Evolutionary conservation across 2,797 vertebrate genomes (phyloP), one percentile per base, ranked within the genome.

Genomic region (Falco concolor): DNA sequence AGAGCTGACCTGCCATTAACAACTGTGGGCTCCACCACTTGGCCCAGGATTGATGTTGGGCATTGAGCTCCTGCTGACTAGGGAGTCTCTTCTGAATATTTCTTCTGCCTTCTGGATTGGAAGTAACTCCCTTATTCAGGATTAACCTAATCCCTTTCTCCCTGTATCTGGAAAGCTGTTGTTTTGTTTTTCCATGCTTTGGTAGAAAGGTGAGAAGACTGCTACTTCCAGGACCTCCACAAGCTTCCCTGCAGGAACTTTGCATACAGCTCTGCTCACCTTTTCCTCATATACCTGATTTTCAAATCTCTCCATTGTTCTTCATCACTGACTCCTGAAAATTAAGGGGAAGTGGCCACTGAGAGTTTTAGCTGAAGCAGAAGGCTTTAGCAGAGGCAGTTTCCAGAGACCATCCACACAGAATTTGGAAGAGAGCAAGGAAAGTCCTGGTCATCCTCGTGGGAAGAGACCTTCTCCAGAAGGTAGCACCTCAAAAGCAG

Each of bases 11-110:
- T 85, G 64, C 25, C 49, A 38, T 10, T 8, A 42, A 21, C 17
- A 72, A 10, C 10, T 4, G 5, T 24, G 10, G 42, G 50, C 5
- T 84, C 34, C 45, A 68, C 17, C n/a, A 45, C 34, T 79, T 65
- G 50, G 23, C 24, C 38, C 25, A 59, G 13, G 30, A 84, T 0
- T 64, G 65, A 69, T 64, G 32, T 24, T 80, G 42, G 56, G 4
- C 40, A 56, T 40, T 0, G 0, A 70, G 14, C 21, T 77, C 34
- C 21, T 60, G 13, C 49, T 64, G 42, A 9, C 32, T 69, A 36
- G 22, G 6, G 24, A 49, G 40, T 36, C 30, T 52, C n/a, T 93
- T 88, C 76, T 72, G 42, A 84, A 78, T 3, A 12, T 20, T 91
- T 82, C 54, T 90, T 77, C 40, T 68, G 1, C 56, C 19, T 56